Conservation (phyloP, 2,797 vertebrate genomes). For the Enteromius anoplus region DNA sequence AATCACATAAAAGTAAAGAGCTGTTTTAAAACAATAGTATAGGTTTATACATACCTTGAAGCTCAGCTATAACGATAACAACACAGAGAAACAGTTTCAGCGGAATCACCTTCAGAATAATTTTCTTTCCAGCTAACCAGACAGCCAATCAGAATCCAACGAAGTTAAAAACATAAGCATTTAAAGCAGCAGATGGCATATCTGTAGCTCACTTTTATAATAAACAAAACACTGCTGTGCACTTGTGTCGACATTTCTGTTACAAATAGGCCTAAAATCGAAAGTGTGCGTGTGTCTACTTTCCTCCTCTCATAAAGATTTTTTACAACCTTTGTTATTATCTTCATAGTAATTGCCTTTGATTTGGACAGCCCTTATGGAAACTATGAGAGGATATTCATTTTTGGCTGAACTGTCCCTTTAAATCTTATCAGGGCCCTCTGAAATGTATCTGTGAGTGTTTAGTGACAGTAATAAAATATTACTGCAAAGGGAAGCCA, state of each 20-base stretch:
- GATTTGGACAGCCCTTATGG: not conserved
- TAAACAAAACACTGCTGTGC: not conserved
- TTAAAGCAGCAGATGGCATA: not conserved
- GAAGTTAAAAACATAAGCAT: not conserved
- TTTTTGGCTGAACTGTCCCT: not conserved
- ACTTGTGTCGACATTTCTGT: not conserved
- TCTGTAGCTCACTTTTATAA: not conserved
- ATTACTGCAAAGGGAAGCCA: slow-evolving; percentile 4
- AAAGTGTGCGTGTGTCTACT: too few relatives aligned
- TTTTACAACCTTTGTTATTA: not conserved
- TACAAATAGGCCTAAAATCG: not conserved
- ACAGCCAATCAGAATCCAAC: not conserved
- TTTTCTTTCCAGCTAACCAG: not conserved
- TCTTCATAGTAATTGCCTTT: not conserved
- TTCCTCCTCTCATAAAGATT: not conserved
- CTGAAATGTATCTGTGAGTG: slow-evolving; percentile 11
- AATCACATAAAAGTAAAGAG: not conserved
- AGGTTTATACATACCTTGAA: not conserved
- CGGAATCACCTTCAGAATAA: not conserved
- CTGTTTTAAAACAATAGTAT: not conserved
- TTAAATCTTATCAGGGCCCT: not conserved
- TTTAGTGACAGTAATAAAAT: slow-evolving; percentile 22
- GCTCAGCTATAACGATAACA: not conserved
- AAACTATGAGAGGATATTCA: not conserved
- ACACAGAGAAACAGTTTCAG: not conserved